phyloP scores from a whole-genome alignment of 2,888 invertebrate genomes.

The Callyntrura sp. region DNA sequence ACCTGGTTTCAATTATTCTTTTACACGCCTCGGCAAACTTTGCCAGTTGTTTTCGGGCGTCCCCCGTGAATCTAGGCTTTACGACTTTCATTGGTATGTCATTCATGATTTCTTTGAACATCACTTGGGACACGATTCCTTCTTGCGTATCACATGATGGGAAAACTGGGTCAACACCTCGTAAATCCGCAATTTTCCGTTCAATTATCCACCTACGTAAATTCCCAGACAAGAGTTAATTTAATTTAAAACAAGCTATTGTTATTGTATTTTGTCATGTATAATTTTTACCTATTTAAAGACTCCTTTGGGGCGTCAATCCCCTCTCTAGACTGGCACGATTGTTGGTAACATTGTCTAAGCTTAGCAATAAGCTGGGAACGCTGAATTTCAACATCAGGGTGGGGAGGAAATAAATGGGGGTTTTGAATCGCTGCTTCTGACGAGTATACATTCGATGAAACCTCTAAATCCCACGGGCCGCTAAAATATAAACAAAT shows the following conservation, averaged over 20 bases:
- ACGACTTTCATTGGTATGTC: constrained; percentile 98
- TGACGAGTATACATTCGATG: constrained; percentile 95
- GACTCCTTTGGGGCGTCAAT: constrained; percentile 99
- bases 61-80: constrained; percentile 98
- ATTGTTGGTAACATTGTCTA: constrained; percentile 96
- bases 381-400: constrained; percentile 95
- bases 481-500: constrained; percentile 86
- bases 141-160: constrained; percentile 97
- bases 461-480: constrained; percentile 97
- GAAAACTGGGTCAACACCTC: constrained; percentile 95
- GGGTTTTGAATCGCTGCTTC: constrained; percentile 95
- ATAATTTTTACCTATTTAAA: constrained; percentile 89
- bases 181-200: constrained; percentile 93
- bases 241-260: no score
- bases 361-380: constrained; percentile 93
- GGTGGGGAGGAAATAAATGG: constrained; percentile 97
- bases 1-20: constrained; percentile 96
- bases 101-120: constrained; percentile 99
- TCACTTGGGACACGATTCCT: constrained; percentile 91
- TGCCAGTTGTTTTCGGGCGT: constrained; percentile 97
- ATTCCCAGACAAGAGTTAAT: no score
- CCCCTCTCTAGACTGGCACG: constrained; percentile 95
- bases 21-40: constrained; percentile 98
- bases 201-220: constrained; percentile 98
- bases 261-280: constrained; percentile 4